Evolutionary conservation across 2,888 invertebrate species (phyloP).

Genomic region (Pristionchus entomophagus): DNA sequence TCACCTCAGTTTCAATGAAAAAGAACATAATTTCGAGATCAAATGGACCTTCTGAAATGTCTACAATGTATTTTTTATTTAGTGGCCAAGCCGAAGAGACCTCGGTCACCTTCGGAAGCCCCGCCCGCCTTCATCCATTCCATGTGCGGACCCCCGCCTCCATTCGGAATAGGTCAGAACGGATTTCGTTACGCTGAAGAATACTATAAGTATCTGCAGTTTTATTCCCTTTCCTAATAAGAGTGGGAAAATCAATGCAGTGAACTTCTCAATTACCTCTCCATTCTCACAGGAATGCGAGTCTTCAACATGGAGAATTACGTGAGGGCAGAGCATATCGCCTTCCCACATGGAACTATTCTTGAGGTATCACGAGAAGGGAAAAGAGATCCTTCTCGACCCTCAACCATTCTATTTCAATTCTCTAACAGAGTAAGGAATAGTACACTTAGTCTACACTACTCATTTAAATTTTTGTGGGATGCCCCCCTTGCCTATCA

Average conservation of each 20-base stretch:
- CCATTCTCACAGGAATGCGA: constrained; percentile 40
- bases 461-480: too few species aligned
- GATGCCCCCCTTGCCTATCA: too few species aligned
- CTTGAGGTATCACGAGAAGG: too few species aligned
- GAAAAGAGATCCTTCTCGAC: too few species aligned
- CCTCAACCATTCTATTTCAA: too few species aligned
- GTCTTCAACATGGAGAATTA: constrained; percentile 69
- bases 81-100: not conserved
- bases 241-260: too few species aligned
- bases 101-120: not conserved
- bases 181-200: too few species aligned
- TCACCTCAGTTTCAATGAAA: too few species aligned
- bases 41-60: not conserved
- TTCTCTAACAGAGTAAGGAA: too few species aligned
- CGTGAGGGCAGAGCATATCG: constrained; percentile 54
- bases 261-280: too few species aligned
- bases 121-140: not conserved
- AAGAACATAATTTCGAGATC: not conserved
- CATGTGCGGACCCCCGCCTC: constrained; percentile 56
- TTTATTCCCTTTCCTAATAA: not conserved
- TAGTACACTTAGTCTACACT: too few species aligned
- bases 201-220: too few species aligned
- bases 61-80: not conserved
- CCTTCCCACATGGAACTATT: constrained; percentile 71
- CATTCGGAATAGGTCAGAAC: constrained; percentile 49